Evolutionary conservation across 1,140 invertebrate species (phyloP), one percentile per base, ranked within the genome.

Genomic region (Panagrolaimus sp.): DNA sequence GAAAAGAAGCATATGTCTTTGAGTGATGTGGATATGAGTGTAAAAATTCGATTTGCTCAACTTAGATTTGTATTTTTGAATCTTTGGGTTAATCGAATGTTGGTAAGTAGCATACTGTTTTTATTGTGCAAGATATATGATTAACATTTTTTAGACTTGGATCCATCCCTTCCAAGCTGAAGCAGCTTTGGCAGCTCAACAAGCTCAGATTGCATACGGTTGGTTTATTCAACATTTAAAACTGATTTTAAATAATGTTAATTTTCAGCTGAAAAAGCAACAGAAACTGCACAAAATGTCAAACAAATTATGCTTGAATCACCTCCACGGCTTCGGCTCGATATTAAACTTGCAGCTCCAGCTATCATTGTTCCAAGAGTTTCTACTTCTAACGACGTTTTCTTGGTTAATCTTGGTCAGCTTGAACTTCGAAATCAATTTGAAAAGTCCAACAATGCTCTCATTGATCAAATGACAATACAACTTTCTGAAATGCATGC

Each of bases 311-410:
- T 90, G 0, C 93, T 94, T 81, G 87, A 90, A 73, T 90, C 89
- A 67, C 90, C 91, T 0, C 89, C 90, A 0, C 88, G 91, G 71
- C 88, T 96, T 52, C 84, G 88, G 43, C 84, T 96, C 0, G 88
- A 89, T 74, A 87, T 96, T 1, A 88, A 89, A 48, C 85, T 96
- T 1, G 90, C 90, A 81, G 94, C 94, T 1, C 94, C 94, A 1
- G 87, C 93, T 48, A 90, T 97, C 67, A 86, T 94, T 1, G 88
- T 96, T 43, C 94, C 94, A 0, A 88, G 90, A 78, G 89, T 90
- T 83, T 93, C 91, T 0, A 87, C 84, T 48, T 91, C 89, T 71
- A 83, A 83, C 9, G 88, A 91, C 74, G 90, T 89, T 4, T 81
- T 96, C 43, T 85, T 92, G 43, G 81, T 93, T 0, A 91, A 97